phyloP scores from a whole-genome alignment of 2,888 invertebrate genomes.

The Metopia argyrocephala region DNA sequence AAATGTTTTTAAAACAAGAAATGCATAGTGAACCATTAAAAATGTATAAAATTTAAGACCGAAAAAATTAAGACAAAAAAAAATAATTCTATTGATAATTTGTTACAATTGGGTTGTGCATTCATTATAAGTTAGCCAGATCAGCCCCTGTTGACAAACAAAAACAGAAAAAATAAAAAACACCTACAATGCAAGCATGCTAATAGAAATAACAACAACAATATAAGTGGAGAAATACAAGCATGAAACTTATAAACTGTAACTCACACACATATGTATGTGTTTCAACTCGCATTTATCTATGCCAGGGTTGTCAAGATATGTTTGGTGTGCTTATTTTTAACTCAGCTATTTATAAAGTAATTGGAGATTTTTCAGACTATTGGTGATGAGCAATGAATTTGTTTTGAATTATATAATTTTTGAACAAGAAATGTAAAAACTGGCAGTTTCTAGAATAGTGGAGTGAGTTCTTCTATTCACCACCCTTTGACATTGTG shows the following conservation, averaged over 20 bases:
- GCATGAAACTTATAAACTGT: constrained; percentile 66
- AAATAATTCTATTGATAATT: constrained; percentile 59
- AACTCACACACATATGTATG: background rate
- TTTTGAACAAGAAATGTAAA: too few relatives aligned
- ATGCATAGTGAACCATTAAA: constrained; percentile 15
- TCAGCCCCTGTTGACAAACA: constrained; percentile 62
- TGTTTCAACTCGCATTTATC: too few relatives aligned
- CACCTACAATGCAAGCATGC: background rate
- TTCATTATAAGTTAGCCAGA: background rate
- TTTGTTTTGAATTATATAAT: too few relatives aligned
- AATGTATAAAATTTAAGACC: constrained; percentile 10
- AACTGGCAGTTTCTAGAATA: too few relatives aligned
- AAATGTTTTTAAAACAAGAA: background rate
- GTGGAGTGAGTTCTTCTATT: too few relatives aligned
- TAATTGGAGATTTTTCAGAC: too few relatives aligned
- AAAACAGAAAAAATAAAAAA: constrained; percentile 6
- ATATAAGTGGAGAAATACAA: constrained; percentile 7
- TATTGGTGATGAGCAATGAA: too few relatives aligned
- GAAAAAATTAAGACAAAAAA: constrained; percentile 7
- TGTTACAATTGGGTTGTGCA: constrained; percentile 57
- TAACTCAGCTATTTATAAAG: too few relatives aligned
- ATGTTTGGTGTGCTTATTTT: background rate
- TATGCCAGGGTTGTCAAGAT: too few relatives aligned
- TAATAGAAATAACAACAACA: constrained; percentile 25
- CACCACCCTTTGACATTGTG: too few relatives aligned